Base-by-base conservation (phyloP, 2,888 invertebrate genomes). In the Rhagophthalmus giganteus region DNA sequence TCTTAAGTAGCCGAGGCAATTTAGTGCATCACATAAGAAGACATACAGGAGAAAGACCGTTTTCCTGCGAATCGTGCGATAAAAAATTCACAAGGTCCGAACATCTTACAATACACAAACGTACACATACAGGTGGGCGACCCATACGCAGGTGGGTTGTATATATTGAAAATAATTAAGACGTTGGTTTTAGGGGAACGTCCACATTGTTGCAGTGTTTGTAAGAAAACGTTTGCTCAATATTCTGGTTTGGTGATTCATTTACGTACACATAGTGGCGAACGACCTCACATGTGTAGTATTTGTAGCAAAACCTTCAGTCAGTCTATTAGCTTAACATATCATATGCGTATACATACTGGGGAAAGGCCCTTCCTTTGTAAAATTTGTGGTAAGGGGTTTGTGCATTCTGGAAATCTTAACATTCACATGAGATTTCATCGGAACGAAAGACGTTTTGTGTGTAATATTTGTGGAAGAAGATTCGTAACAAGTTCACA, bases 341-440 rank as follows among this genome's bases (percentile, higher is more conserved):
- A 48, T 3, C 66, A 67, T 33, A 39, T 57, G 10, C 53, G 62
- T 1, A 62, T 54, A 1, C 66, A 67, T 26, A 60, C 55, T 1
- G 68, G 66, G 2, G 68, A 68, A 47, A 61, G 59, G 12, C 68
- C 68, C 0, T 67, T 54, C 42, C 56, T 57, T 2, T 69, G 69
- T 31, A 44, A 60, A 32, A 28, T 62, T 2, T 69, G 69, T 34
- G 56, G 57, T 27, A 59, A 52, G 15, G 62, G 61, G 0, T 71
- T 70, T 47, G 58, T 62, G 4, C 65, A 66, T 52, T 60, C 62
- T 0, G 67, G 69, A 2, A 69, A 69, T 52, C 41, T 71, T 2
- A 66, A 64, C 28, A 68, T 61, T 16, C 71, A 71, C 32, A 64
- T 63, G 57, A 51, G 68, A 26, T 71, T 71, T 34, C 71, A 71